Evolutionary conservation across 2,888 invertebrate species (phyloP).

Genomic region (Myathropa florea): DNA sequence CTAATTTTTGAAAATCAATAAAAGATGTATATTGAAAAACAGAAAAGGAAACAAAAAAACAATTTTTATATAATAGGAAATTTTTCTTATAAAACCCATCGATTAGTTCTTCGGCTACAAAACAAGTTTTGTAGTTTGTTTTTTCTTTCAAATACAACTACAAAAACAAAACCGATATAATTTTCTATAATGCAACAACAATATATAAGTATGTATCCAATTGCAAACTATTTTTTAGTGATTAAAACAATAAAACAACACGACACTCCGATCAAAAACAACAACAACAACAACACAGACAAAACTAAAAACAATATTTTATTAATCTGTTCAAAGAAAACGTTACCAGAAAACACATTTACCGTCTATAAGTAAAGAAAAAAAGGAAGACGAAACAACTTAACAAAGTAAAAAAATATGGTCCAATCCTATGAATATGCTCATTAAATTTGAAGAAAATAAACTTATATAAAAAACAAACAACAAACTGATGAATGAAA

Average conservation of each 20-base stretch:
- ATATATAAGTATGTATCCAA: slow-evolving; percentile 28
- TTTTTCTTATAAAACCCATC: slow-evolving; percentile 71
- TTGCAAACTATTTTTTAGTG: slow-evolving; percentile 66
- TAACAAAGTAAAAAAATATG: slow-evolving; percentile 48
- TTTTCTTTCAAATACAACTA: slow-evolving; percentile 36
- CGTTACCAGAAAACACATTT: slow-evolving; percentile 16
- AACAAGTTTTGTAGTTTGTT: slow-evolving; percentile 44
- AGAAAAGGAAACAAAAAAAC: slow-evolving; percentile 11
- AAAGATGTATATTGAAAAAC: slow-evolving; percentile 18
- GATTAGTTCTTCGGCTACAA: slow-evolving; percentile 71
- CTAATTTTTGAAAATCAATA: not conserved
- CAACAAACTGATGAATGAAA: slow-evolving; percentile 43
- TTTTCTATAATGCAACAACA: slow-evolving; percentile 42
- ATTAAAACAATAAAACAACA: slow-evolving; percentile 65
- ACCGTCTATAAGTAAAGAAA: slow-evolving; percentile 8
- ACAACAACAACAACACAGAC: slow-evolving; percentile 23
- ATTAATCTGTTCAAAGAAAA: slow-evolving; percentile 30
- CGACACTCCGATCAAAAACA: slow-evolving; percentile 56
- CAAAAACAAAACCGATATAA: slow-evolving; percentile 28
- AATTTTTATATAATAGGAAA: slow-evolving; percentile 47
- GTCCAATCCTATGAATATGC: slow-evolving; percentile 69
- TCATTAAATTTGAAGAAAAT: slow-evolving; percentile 43
- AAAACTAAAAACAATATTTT: slow-evolving; percentile 45
- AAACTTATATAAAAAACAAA: slow-evolving; percentile 25
- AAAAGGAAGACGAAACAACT: slow-evolving; percentile 3